Conservation (phyloP, 1,140 invertebrate genomes). For the Drosophila elegans region DNA sequence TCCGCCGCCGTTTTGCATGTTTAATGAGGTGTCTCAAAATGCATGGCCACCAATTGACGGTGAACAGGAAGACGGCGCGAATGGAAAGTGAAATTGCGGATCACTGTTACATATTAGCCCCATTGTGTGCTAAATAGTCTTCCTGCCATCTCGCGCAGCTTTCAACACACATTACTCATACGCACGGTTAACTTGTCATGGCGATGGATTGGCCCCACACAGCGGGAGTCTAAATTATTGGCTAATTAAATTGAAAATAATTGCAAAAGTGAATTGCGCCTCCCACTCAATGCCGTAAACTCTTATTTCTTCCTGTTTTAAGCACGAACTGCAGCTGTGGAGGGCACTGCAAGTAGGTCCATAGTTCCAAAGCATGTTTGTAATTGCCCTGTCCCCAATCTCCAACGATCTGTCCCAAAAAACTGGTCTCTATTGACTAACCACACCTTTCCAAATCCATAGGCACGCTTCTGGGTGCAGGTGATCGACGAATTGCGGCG, state of each 20-base stretch:
- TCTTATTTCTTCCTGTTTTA: conserved; percentile 10
- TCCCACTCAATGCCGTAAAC: conserved; percentile 10
- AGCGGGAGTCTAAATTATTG: conserved; percentile 45
- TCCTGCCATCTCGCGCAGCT: conserved; percentile 47
- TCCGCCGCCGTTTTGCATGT: conserved; percentile 59
- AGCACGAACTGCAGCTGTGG: conserved; percentile 90
- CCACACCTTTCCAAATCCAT: conserved; percentile 31
- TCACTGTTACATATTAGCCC: conserved; percentile 54
- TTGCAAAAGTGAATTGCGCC: conserved; percentile 69
- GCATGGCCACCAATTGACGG: conserved; percentile 57
- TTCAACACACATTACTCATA: conserved; percentile 72
- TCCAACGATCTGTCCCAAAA: background rate
- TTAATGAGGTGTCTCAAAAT: conserved; percentile 74
- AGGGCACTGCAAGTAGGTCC: conserved; percentile 90
- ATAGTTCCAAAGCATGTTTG: conserved; percentile 8
- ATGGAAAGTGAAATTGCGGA: conserved; percentile 74
- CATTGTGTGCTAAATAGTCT: conserved; percentile 78
- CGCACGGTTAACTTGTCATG: conserved; percentile 70
- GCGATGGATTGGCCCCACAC: conserved; percentile 21
- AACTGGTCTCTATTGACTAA: background rate
- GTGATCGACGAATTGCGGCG: conserved; percentile 93
- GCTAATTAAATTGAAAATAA: conserved; percentile 73
- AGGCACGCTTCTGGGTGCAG: conserved; percentile 98
- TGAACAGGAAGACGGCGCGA: conserved; percentile 61
- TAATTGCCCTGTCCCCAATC: background rate